phyloP scores from a whole-genome alignment of 1,140 invertebrate species.

The Cotesia glomerata region DNA sequence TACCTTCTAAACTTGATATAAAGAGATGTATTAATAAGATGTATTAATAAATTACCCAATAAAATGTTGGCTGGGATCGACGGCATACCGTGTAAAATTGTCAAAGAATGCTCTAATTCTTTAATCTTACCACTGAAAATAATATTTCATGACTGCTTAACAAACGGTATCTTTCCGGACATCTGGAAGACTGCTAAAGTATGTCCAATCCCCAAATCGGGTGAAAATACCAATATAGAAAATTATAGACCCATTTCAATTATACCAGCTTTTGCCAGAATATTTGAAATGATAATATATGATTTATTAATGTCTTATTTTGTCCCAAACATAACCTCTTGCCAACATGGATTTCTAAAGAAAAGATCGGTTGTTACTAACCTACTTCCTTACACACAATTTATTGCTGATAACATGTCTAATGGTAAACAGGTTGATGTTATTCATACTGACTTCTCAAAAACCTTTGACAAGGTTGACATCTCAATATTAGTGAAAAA shows the following conservation, averaged over 20 bases:
- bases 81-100: no score
- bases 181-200: slow-evolving; percentile 19
- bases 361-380: slow-evolving; percentile 23
- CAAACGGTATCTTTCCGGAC: not conserved
- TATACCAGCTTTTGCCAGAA: slow-evolving; percentile 5
- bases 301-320: not conserved
- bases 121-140: no score
- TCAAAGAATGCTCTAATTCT: no score
- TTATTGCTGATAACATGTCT: not conserved
- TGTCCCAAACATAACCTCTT: not conserved
- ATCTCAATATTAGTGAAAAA: slow-evolving; percentile 30
- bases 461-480: slow-evolving; percentile 41
- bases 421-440: slow-evolving; percentile 35
- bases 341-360: slow-evolving; percentile 30
- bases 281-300: slow-evolving; percentile 9
- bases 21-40: no score
- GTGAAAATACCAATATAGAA: not conserved
- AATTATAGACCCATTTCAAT: no score
- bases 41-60: no score
- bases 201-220: slow-evolving; percentile 15
- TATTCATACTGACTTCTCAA: slow-evolving; percentile 43
- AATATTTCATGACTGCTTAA: no score
- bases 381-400: slow-evolving; percentile 12
- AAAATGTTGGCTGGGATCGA: no score
- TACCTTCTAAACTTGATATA: no score